Evolutionary conservation across 2,113 vertebrate genomes (phyloP).

Genomic region (Eubucco bourcierii): DNA sequence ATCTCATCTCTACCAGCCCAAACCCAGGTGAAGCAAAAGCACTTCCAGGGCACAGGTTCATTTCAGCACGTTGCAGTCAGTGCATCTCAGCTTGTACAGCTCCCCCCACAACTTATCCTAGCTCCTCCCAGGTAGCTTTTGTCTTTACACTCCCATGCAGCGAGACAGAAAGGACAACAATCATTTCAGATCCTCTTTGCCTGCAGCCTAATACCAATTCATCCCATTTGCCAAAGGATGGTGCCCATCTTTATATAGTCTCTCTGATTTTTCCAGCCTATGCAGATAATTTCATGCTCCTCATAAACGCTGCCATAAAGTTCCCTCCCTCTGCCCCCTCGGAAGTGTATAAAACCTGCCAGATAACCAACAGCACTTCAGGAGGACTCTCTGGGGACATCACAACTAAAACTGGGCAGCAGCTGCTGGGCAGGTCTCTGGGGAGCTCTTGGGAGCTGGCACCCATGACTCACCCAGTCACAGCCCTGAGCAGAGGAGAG

Average conservation of each 20-base stretch:
- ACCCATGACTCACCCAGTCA: background rate
- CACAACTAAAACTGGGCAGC: background rate
- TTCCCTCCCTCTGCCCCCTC: conserved; percentile 6
- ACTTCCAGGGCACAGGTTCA: background rate
- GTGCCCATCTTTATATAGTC: conserved; percentile 18
- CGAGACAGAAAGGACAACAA: conserved; percentile 41
- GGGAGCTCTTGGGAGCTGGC: background rate
- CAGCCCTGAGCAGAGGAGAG: background rate
- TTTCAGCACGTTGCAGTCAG: background rate
- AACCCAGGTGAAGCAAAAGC: background rate
- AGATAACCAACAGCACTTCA: background rate
- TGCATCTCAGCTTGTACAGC: background rate
- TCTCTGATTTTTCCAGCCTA: conserved; percentile 22
- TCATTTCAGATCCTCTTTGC: conserved; percentile 56
- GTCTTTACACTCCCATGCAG: conserved; percentile 46
- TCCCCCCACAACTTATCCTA: conserved; percentile 33
- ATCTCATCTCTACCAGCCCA: background rate
- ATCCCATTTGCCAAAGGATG: background rate
- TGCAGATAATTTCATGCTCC: conserved; percentile 57
- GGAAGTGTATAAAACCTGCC: conserved; percentile 6
- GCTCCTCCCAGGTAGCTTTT: conserved; percentile 58
- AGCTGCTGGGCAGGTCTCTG: rapidly evolving
- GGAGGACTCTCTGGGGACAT: background rate
- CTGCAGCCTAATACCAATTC: conserved; percentile 43
- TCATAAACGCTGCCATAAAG: conserved; percentile 48